Percentiles rank a stretch among this genome's conserved stretches.
phyloP scores from a whole-genome alignment of 2,113 vertebrate genomes.

The Tamias sibiricus region DNA sequence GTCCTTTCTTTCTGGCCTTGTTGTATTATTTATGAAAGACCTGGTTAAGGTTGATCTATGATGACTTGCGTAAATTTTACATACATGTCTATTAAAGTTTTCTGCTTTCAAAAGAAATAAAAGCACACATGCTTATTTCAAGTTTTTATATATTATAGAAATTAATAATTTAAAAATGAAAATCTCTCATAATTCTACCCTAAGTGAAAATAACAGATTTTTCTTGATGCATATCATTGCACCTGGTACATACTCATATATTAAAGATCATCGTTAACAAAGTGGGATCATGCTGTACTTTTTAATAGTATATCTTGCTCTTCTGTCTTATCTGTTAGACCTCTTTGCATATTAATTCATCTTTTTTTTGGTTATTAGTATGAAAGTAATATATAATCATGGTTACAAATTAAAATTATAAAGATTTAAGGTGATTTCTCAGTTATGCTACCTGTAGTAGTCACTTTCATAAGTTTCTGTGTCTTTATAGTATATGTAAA shows the following conservation, averaged over 20 bases:
- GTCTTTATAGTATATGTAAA: neutral
- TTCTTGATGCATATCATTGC: neutral
- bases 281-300: neutral
- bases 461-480: neutral
- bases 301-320: neutral
- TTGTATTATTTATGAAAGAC: neutral
- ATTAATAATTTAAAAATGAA: conserved; percentile 29
- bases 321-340: neutral
- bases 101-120: conserved; percentile 47
- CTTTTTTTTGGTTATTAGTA: neutral
- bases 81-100: neutral
- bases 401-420: neutral
- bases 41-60: neutral
- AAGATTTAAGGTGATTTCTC: conserved; percentile 1
- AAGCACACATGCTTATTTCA: neutral
- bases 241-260: neutral
- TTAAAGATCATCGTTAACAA: neutral
- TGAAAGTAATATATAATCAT: neutral
- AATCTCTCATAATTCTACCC: neutral
- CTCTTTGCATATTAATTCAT: neutral
- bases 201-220: neutral
- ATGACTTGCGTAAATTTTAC: conserved; percentile 20
- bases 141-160: conserved; percentile 12
- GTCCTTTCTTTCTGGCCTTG: neutral
- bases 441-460: neutral